A percentile compares a stretch with the other conserved stretches of the same genome.
These are phyloP conservation scores for Lacerta bilineata DNA, from an alignment of 2,797 vertebrate species.

Conservation along the genomic window DNA sequence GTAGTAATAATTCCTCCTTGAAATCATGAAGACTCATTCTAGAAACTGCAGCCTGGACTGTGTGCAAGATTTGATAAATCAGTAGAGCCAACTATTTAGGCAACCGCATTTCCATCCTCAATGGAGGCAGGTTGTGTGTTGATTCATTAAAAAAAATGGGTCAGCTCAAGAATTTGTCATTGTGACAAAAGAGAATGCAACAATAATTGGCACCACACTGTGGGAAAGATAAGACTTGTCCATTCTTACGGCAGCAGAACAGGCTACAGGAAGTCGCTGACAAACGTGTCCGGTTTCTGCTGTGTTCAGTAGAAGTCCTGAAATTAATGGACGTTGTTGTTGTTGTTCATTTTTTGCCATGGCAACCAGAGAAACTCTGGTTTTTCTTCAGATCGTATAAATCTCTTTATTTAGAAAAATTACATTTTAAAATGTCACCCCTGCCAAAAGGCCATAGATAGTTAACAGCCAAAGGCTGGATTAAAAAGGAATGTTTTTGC, in stretches of 20 bases:
- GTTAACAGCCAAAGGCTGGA: too few species aligned
- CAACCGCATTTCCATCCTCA: not conserved
- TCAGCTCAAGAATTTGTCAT: conserved; percentile 41
- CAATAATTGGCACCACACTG: conserved; percentile 47
- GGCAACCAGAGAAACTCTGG: too few species aligned
- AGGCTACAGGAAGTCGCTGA: conserved; percentile 56
- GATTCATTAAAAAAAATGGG: not conserved
- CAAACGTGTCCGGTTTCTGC: conserved; percentile 49
- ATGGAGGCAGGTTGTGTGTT: not conserved
- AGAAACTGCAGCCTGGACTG: not conserved
- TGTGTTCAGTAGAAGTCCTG: conserved; percentile 52
- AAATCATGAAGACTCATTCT: not conserved
- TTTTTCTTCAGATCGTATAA: too few species aligned
- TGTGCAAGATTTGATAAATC: not conserved
- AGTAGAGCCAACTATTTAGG: not conserved
- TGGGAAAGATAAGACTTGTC: conserved; percentile 44
- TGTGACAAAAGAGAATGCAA: conserved; percentile 40
- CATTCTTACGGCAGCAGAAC: conserved; percentile 56
- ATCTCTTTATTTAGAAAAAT: too few species aligned
- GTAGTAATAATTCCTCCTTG: not conserved
- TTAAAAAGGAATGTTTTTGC: too few species aligned
- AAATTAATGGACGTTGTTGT: too few species aligned
- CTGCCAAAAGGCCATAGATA: too few species aligned
- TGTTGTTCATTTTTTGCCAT: too few species aligned
- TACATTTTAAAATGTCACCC: too few species aligned